A percentile compares a stretch with the other conserved stretches of the same genome.
Evolutionary conservation across 2,888 invertebrate genomes (phyloP).

Genomic region (Conops quadrifasciatus): DNA sequence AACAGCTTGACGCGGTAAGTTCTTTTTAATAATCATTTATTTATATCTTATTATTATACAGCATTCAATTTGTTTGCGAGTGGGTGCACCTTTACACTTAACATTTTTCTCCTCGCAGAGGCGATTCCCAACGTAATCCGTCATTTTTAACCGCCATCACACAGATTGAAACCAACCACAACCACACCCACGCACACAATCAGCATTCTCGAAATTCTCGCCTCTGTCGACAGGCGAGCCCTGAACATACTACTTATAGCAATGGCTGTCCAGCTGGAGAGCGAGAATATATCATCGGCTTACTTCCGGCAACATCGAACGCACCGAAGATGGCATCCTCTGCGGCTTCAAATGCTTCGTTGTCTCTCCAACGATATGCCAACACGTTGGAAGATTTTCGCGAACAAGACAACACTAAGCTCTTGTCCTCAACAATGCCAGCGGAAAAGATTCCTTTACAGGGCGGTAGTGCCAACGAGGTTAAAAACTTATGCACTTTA

Average conservation of each 20-base stretch:
- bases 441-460: too few species aligned
- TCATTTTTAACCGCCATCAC: conserved; percentile 65
- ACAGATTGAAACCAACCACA: conserved; percentile 57
- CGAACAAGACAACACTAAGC: too few species aligned
- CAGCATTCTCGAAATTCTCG: conserved; percentile 54
- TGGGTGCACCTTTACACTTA: neutral
- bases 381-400: too few species aligned
- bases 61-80: neutral
- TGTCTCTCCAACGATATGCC: too few species aligned
- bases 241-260: conserved; percentile 51
- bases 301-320: conserved; percentile 50
- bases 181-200: too few species aligned
- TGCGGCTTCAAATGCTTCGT: too few species aligned
- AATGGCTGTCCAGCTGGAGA: conserved; percentile 50
- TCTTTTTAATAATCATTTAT: neutral
- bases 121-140: conserved; percentile 63
- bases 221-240: conserved; percentile 58
- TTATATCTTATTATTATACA: conserved; percentile 13
- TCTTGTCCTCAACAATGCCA: too few species aligned
- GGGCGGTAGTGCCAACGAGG: too few species aligned
- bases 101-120: conserved; percentile 52
- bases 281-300: conserved; percentile 54
- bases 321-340: conserved; percentile 36
- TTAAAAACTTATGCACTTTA: too few species aligned
- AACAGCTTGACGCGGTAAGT: conserved; percentile 22